These are phyloP conservation scores for Lasioglossum zephyrum DNA, from an alignment of 2,888 invertebrate genomes.

Conservation along the genomic window DNA sequence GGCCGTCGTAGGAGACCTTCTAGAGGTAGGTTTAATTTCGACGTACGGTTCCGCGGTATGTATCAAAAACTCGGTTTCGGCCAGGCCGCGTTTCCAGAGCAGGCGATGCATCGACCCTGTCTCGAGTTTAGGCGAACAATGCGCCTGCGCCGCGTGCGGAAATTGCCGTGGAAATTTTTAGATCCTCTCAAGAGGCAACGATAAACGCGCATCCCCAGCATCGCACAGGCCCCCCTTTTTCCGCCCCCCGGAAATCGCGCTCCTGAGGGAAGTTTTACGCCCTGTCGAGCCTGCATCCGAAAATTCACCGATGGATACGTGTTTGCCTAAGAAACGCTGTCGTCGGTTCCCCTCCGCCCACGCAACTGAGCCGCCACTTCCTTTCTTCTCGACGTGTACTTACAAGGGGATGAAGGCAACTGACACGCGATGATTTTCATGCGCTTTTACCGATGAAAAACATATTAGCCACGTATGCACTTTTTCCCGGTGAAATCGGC, in stretches of 20 bases:
- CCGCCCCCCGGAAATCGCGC: conserved; percentile 6
- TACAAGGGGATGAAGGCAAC: conserved; percentile 15
- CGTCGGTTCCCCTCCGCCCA: not conserved
- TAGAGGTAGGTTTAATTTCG: not conserved
- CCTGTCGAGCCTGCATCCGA: conserved; percentile 19
- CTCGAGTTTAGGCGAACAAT: conserved; percentile 31
- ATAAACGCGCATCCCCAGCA: conserved; percentile 28
- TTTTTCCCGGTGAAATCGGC: not conserved
- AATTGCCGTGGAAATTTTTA: conserved; percentile 40
- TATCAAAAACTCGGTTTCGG: conserved; percentile 3
- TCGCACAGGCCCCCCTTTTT: not conserved
- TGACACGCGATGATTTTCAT: conserved; percentile 5
- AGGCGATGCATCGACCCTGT: conserved; percentile 35
- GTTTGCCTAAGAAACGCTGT: not conserved
- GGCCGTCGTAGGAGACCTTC: not conserved
- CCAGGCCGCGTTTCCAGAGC: not conserved
- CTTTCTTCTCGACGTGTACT: not conserved
- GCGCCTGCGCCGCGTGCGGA: conserved; percentile 38
- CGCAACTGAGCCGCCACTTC: not conserved
- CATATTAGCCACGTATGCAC: not conserved
- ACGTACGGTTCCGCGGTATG: not conserved
- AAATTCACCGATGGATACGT: conserved; percentile 22
- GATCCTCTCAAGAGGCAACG: conserved; percentile 17
- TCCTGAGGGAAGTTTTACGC: conserved; percentile 29
- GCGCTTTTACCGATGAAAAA: not conserved